These are phyloP conservation scores for Cryptomyrus ogoouensis DNA, from an alignment of 2,113 vertebrate species.

Conservation along the genomic window DNA sequence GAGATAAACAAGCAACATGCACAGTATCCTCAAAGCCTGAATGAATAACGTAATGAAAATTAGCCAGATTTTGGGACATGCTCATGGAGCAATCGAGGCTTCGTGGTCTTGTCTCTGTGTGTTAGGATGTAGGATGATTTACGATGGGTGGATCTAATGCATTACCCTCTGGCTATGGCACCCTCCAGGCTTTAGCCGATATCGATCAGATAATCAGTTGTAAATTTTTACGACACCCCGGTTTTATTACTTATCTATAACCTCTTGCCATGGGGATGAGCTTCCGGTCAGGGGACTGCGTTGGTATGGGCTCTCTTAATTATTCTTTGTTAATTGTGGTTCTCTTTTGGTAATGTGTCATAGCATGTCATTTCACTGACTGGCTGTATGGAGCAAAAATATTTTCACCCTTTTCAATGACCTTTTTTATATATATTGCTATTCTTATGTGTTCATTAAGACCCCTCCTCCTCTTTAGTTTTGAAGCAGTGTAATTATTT, in stretches of 20 bases:
- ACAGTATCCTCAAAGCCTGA: background rate
- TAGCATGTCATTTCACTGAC: background rate
- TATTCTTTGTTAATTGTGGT: background rate
- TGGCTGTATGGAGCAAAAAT: background rate
- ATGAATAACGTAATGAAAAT: background rate
- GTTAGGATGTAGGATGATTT: background rate
- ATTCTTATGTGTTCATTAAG: background rate
- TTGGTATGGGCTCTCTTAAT: background rate
- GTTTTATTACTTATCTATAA: background rate
- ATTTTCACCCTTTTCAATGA: background rate
- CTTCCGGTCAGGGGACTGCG: background rate
- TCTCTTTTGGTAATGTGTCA: background rate
- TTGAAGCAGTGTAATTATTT: background rate
- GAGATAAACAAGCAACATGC: background rate
- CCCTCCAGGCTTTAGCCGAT: background rate
- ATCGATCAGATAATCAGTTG: background rate
- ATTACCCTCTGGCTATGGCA: background rate
- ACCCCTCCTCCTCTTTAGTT: background rate
- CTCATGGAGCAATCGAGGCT: background rate
- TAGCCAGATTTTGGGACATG: background rate
- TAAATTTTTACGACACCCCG: background rate
- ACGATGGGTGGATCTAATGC: background rate
- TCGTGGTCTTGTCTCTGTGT: background rate
- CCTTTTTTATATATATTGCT: background rate
- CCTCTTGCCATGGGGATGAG: background rate